Percentiles rank a stretch among this genome's conserved stretches.
Evolutionary conservation across 2,113 vertebrate species (phyloP).

Genomic region (Sialia sialis): DNA sequence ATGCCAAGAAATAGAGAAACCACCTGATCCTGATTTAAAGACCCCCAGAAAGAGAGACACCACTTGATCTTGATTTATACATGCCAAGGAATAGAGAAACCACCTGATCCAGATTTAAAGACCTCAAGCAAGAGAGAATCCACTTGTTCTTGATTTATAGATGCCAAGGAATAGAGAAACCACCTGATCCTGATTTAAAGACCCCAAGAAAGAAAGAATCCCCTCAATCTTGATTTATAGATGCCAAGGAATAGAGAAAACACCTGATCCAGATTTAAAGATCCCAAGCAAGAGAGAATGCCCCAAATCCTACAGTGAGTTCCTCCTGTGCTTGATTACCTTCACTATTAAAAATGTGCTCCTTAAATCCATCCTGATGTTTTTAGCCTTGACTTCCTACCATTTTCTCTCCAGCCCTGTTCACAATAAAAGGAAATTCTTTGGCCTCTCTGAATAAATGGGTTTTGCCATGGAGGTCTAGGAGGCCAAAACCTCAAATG

Average conservation of each 20-base stretch:
- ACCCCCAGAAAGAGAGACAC: too few species aligned
- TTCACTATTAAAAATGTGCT: neutral
- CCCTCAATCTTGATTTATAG: too few species aligned
- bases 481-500: neutral
- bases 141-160: neutral
- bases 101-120: too few species aligned
- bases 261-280: neutral
- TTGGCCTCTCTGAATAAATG: neutral
- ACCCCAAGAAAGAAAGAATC: neutral
- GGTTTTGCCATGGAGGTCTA: neutral
- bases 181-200: neutral
- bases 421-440: conserved; percentile 51
- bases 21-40: too few species aligned
- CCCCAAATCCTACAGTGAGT: neutral
- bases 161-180: neutral
- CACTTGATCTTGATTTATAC: too few species aligned
- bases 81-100: too few species aligned
- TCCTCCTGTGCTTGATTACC: neutral
- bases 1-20: too few species aligned
- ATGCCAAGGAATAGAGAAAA: neutral
- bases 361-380: neutral
- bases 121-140: neutral
- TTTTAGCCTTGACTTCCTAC: conserved; percentile 25
- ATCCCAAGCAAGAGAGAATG: neutral
- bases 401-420: neutral